These are phyloP conservation scores for Paralichthys olivaceus DNA, from an alignment of 2,113 vertebrate genomes.

Conservation along the genomic window DNA sequence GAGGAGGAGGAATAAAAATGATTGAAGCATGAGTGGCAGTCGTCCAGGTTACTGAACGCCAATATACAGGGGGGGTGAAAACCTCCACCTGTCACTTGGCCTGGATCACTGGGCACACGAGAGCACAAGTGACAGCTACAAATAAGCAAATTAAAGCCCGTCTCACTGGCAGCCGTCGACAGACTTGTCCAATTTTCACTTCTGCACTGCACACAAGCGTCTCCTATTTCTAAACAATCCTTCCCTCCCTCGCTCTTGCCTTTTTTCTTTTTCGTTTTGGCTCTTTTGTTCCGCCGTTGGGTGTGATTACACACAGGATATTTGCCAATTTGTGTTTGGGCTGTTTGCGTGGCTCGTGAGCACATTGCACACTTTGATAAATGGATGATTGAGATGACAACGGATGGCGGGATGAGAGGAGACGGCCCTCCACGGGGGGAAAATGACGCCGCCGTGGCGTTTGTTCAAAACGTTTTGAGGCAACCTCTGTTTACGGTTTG, in stretches of 20 bases:
- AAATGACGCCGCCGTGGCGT: not conserved
- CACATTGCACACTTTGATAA: constrained; percentile 22
- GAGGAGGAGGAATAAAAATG: too few species aligned
- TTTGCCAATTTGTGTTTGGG: constrained; percentile 35
- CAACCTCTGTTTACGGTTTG: constrained; percentile 24
- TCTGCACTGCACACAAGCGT: constrained; percentile 38
- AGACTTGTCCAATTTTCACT: constrained; percentile 44
- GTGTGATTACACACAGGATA: constrained; percentile 47
- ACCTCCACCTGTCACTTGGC: constrained; percentile 38
- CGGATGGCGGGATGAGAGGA: constrained; percentile 21
- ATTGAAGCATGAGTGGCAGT: constrained; percentile 23
- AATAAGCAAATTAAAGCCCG: constrained; percentile 64
- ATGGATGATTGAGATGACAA: constrained; percentile 28
- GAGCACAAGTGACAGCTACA: constrained; percentile 61
- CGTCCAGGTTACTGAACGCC: constrained; percentile 4
- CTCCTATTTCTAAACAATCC: constrained; percentile 58
- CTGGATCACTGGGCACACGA: constrained; percentile 27
- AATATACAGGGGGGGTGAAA: constrained; percentile 10
- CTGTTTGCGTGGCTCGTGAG: not conserved
- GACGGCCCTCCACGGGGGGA: not conserved
- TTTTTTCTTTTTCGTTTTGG: not conserved
- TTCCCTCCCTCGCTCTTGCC: constrained; percentile 18
- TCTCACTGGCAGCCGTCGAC: constrained; percentile 24
- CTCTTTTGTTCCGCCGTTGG: constrained; percentile 39
- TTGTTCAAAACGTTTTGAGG: constrained; percentile 5